Conservation (phyloP, 2,888 invertebrate genomes). For the Phyllotreta striolata region DNA sequence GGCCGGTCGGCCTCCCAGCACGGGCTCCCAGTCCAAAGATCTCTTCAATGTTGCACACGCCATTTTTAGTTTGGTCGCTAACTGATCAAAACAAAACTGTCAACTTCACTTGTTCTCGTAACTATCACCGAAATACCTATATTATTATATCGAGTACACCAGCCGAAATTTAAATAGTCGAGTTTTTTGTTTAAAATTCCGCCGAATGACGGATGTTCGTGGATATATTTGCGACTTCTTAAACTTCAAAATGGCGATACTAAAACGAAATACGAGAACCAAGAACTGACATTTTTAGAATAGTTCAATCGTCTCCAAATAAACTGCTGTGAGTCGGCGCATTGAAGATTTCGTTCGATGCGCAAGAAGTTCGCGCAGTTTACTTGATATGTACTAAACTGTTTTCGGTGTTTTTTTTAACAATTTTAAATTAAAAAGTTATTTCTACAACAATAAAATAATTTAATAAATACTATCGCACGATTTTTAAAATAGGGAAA, state of each 20-base stretch:
- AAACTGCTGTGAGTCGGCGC: slow-evolving; percentile 29
- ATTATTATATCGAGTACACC: slow-evolving; percentile 31
- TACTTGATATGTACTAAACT: too few species aligned
- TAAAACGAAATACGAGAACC: slow-evolving; percentile 51
- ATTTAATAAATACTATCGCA: too few species aligned
- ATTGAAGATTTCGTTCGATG: not conserved
- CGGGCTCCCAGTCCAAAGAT: slow-evolving; percentile 93
- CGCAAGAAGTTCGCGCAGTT: not conserved
- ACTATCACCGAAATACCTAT: slow-evolving; percentile 44
- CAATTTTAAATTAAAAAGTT: too few species aligned
- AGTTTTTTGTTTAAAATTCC: slow-evolving; percentile 13
- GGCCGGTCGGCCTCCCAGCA: slow-evolving; percentile 84
- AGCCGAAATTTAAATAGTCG: slow-evolving; percentile 14
- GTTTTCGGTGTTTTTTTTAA: too few species aligned
- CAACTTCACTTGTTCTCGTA: slow-evolving; percentile 51
- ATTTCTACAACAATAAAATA: too few species aligned
- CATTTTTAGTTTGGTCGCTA: slow-evolving; percentile 71
- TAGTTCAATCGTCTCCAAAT: slow-evolving; percentile 28
- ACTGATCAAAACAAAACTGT: slow-evolving; percentile 49
- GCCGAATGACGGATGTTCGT: slow-evolving; percentile 30
- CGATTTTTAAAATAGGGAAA: too few species aligned
- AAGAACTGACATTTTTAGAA: slow-evolving; percentile 54
- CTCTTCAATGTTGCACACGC: slow-evolving; percentile 98
- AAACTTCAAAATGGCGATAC: slow-evolving; percentile 57
- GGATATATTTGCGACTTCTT: slow-evolving; percentile 37